phyloP scores from a whole-genome alignment of 2,113 vertebrate genomes.

The Urocynchramus pylzowi region DNA sequence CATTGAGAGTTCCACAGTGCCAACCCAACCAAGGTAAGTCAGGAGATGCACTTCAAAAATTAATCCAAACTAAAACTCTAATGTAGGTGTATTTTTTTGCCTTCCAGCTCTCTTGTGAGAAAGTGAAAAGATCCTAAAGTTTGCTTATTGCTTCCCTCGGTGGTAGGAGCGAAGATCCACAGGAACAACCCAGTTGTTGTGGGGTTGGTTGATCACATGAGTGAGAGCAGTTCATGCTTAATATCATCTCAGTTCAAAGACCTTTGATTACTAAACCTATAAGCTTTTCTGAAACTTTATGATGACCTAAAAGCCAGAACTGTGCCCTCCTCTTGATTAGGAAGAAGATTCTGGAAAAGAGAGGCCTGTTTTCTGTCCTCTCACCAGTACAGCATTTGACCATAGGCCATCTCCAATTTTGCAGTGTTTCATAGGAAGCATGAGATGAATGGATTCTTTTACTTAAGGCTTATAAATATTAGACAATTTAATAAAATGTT shows the following conservation, averaged over 20 bases:
- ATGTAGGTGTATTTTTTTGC: neutral
- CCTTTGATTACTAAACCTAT: neutral
- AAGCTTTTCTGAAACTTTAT: neutral
- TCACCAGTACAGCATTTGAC: neutral
- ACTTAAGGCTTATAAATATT: neutral
- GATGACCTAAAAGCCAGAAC: neutral
- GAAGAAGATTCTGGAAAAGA: neutral
- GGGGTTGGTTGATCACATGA: neutral
- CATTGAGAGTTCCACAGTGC: neutral
- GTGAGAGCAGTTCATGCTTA: neutral
- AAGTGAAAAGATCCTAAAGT: neutral
- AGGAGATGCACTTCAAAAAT: neutral
- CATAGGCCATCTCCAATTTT: neutral
- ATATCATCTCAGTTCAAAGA: neutral
- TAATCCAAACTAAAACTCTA: neutral
- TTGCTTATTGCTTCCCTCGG: neutral
- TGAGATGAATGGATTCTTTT: neutral
- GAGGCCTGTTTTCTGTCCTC: neutral
- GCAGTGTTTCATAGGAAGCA: neutral
- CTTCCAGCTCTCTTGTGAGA: neutral
- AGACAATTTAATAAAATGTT: neutral
- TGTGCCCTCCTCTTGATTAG: neutral
- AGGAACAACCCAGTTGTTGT: neutral
- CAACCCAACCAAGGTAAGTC: neutral
- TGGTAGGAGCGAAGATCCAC: neutral